Base-by-base conservation (phyloP, 92 coral and sea anemone species). In the Parazoanthus atlanticus region DNA sequence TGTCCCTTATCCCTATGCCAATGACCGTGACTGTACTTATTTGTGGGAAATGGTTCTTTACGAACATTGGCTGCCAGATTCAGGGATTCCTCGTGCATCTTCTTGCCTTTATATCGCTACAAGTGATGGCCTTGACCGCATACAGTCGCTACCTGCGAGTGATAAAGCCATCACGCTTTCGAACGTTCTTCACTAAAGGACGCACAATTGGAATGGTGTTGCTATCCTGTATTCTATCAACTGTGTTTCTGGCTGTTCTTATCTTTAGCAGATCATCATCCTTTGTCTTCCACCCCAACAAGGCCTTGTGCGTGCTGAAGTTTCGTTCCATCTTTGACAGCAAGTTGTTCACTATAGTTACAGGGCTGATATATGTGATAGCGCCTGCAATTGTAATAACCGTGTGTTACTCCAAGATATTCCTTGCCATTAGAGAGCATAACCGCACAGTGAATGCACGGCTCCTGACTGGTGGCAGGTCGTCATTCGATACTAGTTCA, bases 91-190 rank as follows among this genome's bases (percentile, higher is more conserved):
- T 89, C 5, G 93, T 93, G 7, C 93, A 89, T 65, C 92, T 94
- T 77, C 74, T 94, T 15, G 95, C 98, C 8, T 94, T 94, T 76
- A 76, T 94, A 16, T 94, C 98, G 25, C 92, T 94, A 28, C 95
- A 93, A 34, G 88, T 91, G 81, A 94, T 94, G 98, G 98, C 98
- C 7, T 73, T 94, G 76, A 94, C 98, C 1, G 98, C 98, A 25
- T 74, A 91, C 65, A 94, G 93, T 73, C 94, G 98, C 23, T 94
- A 91, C 75, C 92, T 79, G 77, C 89, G 94, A 56, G 93, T 94
- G 11, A 76, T 91, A 21, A 92, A 74, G 47, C 95, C 98, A 3
- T 76, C 91, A 8, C 80, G 81, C 36, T 94, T 91, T 83, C 91
- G 76, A 49, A 91, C 78, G 70, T 30, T 93, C 73, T 94, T 94